These are phyloP conservation scores for Pampusana beccarii DNA, from an alignment of 2,113 vertebrate genomes.

Conservation along the genomic window DNA sequence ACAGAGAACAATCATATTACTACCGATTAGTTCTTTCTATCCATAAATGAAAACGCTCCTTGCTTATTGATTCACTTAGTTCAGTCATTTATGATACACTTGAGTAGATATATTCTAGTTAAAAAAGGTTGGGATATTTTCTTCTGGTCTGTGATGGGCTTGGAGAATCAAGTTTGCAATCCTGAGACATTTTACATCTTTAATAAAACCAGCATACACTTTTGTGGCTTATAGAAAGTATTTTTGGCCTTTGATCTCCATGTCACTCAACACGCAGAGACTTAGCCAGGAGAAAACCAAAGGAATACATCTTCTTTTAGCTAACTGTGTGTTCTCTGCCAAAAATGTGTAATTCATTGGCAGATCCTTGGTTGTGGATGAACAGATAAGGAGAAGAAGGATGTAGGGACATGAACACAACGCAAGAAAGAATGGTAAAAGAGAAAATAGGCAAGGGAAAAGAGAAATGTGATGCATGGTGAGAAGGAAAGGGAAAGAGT, in stretches of 20 bases:
- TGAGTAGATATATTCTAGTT: conserved; percentile 28
- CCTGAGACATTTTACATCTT: not conserved
- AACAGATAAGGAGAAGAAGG: not conserved
- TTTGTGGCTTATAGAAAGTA: not conserved
- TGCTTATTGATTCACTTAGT: conserved; percentile 62
- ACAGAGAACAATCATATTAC: conserved; percentile 51
- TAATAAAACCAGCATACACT: not conserved
- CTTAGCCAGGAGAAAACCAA: not conserved
- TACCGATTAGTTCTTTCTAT: conserved; percentile 35
- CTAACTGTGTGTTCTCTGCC: not conserved
- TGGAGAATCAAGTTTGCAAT: not conserved
- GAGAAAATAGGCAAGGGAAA: not conserved
- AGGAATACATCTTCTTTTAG: not conserved
- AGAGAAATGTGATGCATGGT: not conserved
- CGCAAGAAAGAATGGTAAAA: not conserved
- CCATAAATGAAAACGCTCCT: conserved; percentile 27
- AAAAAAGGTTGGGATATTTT: conserved; percentile 24
- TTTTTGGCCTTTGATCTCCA: not conserved
- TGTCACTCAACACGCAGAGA: not conserved
- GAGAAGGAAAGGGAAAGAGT: not conserved
- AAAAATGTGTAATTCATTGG: not conserved
- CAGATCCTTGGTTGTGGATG: not conserved
- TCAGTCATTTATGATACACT: conserved; percentile 41
- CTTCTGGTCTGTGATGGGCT: not conserved
- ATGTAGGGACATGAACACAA: not conserved